Conservation (phyloP, 2,888 invertebrate species). For the Drosophila sordidula region DNA sequence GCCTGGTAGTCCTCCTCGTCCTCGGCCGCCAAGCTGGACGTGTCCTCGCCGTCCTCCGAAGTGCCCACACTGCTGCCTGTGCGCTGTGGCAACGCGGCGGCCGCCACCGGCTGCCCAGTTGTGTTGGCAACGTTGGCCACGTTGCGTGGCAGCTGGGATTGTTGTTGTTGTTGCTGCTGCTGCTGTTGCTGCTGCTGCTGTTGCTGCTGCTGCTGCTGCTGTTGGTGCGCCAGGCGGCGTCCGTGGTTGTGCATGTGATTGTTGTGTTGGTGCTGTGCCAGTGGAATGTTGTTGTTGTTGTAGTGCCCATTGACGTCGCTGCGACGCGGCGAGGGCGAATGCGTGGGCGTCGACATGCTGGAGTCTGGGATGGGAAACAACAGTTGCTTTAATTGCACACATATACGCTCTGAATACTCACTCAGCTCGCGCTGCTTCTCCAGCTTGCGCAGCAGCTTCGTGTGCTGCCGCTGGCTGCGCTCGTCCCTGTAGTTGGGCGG, state of each 20-base stretch:
- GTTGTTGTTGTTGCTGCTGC: conserved; percentile 54
- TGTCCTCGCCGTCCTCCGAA: conserved; percentile 92
- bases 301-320: conserved; percentile 87
- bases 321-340: conserved; percentile 89
- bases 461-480: conserved; percentile 91
- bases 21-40: conserved; percentile 89
- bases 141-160: too few relatives aligned
- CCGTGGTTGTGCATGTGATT: conserved; percentile 53
- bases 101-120: conserved; percentile 16
- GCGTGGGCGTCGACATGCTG: conserved; percentile 87
- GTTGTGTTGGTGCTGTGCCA: conserved; percentile 57
- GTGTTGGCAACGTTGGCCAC: conserved; percentile 46
- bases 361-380: conserved; percentile 68
- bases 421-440: conserved; percentile 89
- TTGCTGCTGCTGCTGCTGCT: conserved; percentile 32
- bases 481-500: conserved; percentile 92
- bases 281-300: conserved; percentile 67
- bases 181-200: conserved; percentile 38
- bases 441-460: conserved; percentile 91
- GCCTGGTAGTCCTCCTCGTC: conserved; percentile 91
- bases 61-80: conserved; percentile 86
- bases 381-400: background rate
- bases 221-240: conserved; percentile 60
- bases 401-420: conserved; percentile 72
- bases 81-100: conserved; percentile 35